phyloP scores from a whole-genome alignment of 2,113 vertebrate genomes.

The Pachyramphus minor region DNA sequence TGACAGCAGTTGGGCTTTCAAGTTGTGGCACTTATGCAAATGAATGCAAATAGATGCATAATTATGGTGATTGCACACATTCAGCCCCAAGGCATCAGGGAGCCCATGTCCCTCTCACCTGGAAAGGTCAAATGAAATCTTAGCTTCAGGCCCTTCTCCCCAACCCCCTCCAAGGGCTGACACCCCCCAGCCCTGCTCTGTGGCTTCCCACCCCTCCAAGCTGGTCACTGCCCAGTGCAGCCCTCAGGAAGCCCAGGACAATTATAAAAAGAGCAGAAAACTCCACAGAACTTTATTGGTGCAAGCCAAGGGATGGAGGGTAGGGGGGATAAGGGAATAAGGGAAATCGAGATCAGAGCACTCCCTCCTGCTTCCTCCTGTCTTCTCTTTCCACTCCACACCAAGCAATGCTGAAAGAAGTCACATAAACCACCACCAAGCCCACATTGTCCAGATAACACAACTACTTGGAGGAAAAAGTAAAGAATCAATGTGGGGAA shows the following conservation, averaged over 20 bases:
- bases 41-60: constrained; percentile 26
- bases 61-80: constrained; percentile 6
- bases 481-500: not conserved
- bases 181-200: not conserved
- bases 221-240: not conserved
- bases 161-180: not conserved
- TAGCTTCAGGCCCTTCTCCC: not conserved
- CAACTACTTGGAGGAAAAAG: not conserved
- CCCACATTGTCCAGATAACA: accelerated
- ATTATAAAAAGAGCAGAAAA: not conserved
- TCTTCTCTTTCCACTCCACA: not conserved
- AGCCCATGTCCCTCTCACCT: not conserved
- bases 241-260: not conserved
- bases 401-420: not conserved
- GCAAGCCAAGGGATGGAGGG: not conserved
- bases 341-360: not conserved
- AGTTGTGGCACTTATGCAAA: constrained; percentile 19
- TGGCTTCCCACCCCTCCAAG: not conserved
- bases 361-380: not conserved
- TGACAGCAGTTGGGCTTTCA: constrained; percentile 17
- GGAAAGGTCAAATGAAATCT: not conserved
- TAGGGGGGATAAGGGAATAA: no score
- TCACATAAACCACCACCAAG: accelerated
- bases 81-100: not conserved
- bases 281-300: not conserved